Evolutionary conservation across 2,797 vertebrate species (phyloP).

Genomic region (Hirundo rustica): DNA sequence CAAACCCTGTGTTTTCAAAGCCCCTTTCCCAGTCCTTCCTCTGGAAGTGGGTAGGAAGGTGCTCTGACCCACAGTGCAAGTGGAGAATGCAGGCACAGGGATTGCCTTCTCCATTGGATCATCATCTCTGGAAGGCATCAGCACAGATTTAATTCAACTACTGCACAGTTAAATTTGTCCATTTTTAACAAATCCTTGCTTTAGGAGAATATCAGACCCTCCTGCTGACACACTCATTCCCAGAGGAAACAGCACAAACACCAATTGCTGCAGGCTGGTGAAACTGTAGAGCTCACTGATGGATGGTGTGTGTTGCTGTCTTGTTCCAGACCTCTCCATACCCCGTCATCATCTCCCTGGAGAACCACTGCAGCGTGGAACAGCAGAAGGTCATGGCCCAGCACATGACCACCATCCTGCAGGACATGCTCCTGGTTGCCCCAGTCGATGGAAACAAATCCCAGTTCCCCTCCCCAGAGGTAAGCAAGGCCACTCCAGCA

Average conservation of each 20-base stretch:
- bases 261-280: background rate
- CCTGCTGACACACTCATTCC: background rate
- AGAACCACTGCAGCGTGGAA: conserved; percentile 91
- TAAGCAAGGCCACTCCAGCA: conserved; percentile 40
- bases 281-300: background rate
- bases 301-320: background rate
- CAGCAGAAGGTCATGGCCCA: conserved; percentile 91
- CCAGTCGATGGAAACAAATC: conserved; percentile 77
- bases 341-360: conserved; percentile 94
- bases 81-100: background rate
- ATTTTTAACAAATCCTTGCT: background rate
- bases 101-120: background rate
- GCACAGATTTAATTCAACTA: background rate
- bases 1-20: background rate
- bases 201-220: background rate
- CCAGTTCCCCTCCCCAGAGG: conserved; percentile 91
- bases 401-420: conserved; percentile 84
- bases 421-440: conserved; percentile 81
- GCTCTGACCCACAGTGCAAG: background rate
- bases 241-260: background rate
- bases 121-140: background rate
- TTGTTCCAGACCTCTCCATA: conserved; percentile 85
- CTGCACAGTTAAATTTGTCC: background rate
- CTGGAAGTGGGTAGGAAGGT: background rate
- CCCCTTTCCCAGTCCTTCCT: background rate